These are phyloP conservation scores for Acrobasis repandana DNA, from an alignment of 2,888 invertebrate genomes.

Conservation along the genomic window DNA sequence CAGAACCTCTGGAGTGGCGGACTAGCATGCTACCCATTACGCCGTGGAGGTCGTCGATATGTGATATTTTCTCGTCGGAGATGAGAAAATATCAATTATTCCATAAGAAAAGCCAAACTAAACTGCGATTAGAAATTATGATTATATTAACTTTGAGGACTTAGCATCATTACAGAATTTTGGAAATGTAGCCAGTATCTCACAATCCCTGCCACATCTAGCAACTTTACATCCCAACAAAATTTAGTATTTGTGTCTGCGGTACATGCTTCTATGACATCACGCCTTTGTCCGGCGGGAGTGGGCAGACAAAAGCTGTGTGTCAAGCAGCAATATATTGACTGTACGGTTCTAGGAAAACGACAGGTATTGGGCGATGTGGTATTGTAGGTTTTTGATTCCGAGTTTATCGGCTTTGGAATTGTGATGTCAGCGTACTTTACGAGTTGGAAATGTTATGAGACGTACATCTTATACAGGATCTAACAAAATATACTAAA, in stretches of 20 bases:
- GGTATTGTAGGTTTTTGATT: slow-evolving; percentile 19
- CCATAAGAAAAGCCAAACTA: too few relatives aligned
- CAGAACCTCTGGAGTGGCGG: too few relatives aligned
- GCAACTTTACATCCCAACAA: slow-evolving; percentile 23
- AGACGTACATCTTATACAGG: not conserved
- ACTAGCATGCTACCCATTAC: too few relatives aligned
- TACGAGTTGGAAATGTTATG: not conserved
- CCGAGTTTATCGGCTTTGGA: slow-evolving; percentile 9
- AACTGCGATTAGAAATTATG: too few relatives aligned
- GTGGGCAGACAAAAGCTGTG: slow-evolving; percentile 75
- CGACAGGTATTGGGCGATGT: not conserved
- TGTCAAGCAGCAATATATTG: slow-evolving; percentile 47
- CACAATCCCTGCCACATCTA: slow-evolving; percentile 18
- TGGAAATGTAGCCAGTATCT: not conserved
- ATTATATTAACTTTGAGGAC: too few relatives aligned
- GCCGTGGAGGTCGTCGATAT: too few relatives aligned
- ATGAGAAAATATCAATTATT: not conserved
- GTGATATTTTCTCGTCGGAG: too few relatives aligned
- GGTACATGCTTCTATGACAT: slow-evolving; percentile 65
- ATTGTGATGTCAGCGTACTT: not conserved
- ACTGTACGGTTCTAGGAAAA: slow-evolving; percentile 30
- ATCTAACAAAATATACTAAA: too few relatives aligned
- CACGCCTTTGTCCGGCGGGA: slow-evolving; percentile 69
- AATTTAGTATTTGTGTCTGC: slow-evolving; percentile 34
- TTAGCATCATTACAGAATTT: too few relatives aligned